A percentile compares a stretch with the other conserved stretches of the same genome.
Evolutionary conservation across 1,140 invertebrate genomes (phyloP).

Genomic region (Palaemon carinicauda): DNA sequence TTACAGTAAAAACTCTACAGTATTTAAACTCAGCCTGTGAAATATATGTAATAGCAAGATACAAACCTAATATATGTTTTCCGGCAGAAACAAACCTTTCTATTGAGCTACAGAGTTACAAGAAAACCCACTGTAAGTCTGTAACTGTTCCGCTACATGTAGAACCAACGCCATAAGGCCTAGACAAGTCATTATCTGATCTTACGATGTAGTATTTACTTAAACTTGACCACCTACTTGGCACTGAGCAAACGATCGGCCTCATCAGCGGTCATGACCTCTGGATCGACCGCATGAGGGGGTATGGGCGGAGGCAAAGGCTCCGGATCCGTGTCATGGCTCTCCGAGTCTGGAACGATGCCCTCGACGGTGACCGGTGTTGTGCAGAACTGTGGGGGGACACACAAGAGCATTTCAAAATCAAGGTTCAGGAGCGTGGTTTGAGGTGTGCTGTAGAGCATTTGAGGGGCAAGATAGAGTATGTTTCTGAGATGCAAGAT

Average conservation of each 20-base stretch:
- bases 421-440: too few species aligned
- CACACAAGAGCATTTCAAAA: too few species aligned
- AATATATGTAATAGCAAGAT: too few species aligned
- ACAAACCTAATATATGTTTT: too few species aligned
- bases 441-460: too few species aligned
- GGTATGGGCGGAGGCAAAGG: slow-evolving; percentile 49
- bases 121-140: too few species aligned
- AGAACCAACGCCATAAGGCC: background rate
- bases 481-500: too few species aligned
- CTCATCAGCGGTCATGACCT: slow-evolving; percentile 63
- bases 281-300: slow-evolving; percentile 36
- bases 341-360: background rate
- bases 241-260: slow-evolving; percentile 61
- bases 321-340: slow-evolving; percentile 47
- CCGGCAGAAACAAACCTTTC: too few species aligned
- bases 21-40: too few species aligned
- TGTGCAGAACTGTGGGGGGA: slow-evolving; percentile 32
- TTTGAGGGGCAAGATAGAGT: too few species aligned
- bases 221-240: slow-evolving; percentile 41
- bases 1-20: too few species aligned
- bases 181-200: background rate
- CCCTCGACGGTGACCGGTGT: slow-evolving; percentile 25
- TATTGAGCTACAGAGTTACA: too few species aligned
- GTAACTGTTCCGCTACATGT: background rate
- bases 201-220: background rate